Evolutionary conservation across 2,113 vertebrate species (phyloP), one percentile per base, ranked within the genome.

Genomic region (Melanerpes aurifrons): DNA sequence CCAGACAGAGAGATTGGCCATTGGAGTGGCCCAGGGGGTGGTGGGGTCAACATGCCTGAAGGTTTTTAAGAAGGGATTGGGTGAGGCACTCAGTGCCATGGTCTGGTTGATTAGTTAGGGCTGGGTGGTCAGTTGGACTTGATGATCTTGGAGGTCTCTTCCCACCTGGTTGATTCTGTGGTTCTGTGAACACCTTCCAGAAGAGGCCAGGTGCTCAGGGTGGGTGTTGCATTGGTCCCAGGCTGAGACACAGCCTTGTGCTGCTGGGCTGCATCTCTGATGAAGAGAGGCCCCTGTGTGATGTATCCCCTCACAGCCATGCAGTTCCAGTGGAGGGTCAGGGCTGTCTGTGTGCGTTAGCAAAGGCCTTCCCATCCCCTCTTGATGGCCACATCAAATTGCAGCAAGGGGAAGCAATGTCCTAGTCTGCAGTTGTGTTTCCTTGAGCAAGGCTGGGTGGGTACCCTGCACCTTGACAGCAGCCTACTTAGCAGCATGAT

Each of bases 381-480:
- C n/a, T 4, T 92, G 91, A 66, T 86, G 40, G n/a, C 67, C 54
- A 75, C 54, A 53, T 66, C 62, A 92, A 86, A 84, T 86, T 93
- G 92, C 67, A 58, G 62, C 64, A 40, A 86, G 93, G 90, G 86
- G 83, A 92, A 66, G 56, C 74, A 56, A 25, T 76, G 90, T 58
- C 50, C 0, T 75, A 75, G 81, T 90, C 93, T 94, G 72, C 77
- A 87, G 74, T 43, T 88, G 70, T 67, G 11, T 68, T 96, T 89
- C 90, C 92, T 94, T 92, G 89, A 93, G 71, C 62, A 58, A 56
- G 56, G 29, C 83, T 89, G 66, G 73, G 45, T 35, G 58, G 59
- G 31, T 83, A 31, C 73, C 64, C 32, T n/a, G 63, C 26, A 66
- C 77, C 74, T 82, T 95, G 88, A 89, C 83, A 92, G 88, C 54